Percentiles rank a stretch among this genome's conserved stretches.
phyloP scores from a whole-genome alignment of 2,888 invertebrate genomes.

The Cetonia aurata region DNA sequence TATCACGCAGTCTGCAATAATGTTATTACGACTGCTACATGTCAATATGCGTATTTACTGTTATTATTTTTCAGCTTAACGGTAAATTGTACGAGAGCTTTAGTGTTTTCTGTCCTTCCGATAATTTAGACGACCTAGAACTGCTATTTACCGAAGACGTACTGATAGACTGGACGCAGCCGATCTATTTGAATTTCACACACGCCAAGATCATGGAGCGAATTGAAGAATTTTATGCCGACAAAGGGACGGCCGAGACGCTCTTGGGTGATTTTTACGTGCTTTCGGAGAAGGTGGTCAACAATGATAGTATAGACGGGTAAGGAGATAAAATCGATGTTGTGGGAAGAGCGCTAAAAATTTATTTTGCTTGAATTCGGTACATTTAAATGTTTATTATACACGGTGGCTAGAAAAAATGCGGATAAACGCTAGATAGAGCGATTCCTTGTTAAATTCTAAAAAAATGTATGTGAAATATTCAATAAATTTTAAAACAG shows the following conservation, averaged over 20 bases:
- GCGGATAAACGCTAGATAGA: no score
- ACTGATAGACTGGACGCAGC: conserved; percentile 83
- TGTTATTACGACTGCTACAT: not conserved
- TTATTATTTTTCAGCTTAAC: conserved; percentile 75
- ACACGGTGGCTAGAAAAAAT: no score
- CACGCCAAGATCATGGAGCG: conserved; percentile 84
- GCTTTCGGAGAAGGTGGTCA: conserved; percentile 75
- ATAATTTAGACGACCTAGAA: conserved; percentile 79
- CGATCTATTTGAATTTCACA: conserved; percentile 88
- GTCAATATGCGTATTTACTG: not conserved
- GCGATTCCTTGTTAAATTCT: no score
- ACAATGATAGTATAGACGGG: conserved; percentile 54
- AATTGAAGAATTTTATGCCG: conserved; percentile 79
- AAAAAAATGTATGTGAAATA: no score
- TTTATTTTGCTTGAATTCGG: not conserved
- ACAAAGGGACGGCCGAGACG: conserved; percentile 76
- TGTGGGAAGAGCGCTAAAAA: no score
- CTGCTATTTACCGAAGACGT: conserved; percentile 82
- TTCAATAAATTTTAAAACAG: no score
- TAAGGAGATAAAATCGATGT: conserved; percentile 36
- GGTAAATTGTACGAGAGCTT: conserved; percentile 85
- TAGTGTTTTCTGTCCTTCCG: conserved; percentile 86
- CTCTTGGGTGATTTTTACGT: conserved; percentile 86
- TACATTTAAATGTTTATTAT: no score
- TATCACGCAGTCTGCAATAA: not conserved